Conservation (phyloP, 1,140 invertebrate genomes). For the Penaeus vannamei region DNA sequence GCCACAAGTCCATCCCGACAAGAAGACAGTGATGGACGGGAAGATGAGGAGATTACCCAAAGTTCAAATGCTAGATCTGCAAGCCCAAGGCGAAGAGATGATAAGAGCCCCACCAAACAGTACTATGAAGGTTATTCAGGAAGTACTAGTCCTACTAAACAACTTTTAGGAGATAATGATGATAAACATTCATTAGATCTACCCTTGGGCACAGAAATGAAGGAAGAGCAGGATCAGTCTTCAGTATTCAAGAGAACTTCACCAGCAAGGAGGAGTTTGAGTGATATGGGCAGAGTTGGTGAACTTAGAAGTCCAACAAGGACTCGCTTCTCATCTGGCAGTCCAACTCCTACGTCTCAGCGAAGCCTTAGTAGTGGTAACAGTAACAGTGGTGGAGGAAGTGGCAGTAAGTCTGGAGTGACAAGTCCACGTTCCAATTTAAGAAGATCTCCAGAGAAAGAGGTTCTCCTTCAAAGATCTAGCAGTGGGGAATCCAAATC, state of each 20-base stretch:
- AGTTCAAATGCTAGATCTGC: constrained; percentile 31
- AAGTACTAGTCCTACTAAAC: constrained; percentile 34
- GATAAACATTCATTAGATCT: constrained; percentile 21
- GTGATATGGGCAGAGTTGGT: constrained; percentile 53
- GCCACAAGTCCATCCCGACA: constrained; percentile 68
- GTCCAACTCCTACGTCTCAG: constrained; percentile 34
- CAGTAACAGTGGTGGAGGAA: constrained; percentile 20
- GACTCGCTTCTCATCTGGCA: constrained; percentile 48
- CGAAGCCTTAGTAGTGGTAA: constrained; percentile 46
- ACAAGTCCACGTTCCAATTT: constrained; percentile 28
- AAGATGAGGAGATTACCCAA: constrained; percentile 31
- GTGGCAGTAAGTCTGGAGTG: constrained; percentile 15
- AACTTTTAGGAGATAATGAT: neutral
- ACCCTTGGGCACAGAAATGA: constrained; percentile 3
- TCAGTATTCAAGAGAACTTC: constrained; percentile 49
- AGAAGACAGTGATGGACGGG: constrained; percentile 38
- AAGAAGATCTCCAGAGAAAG: constrained; percentile 41
- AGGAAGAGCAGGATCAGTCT: constrained; percentile 29
- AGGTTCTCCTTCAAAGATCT: constrained; percentile 18
- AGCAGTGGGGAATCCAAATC: constrained; percentile 51
- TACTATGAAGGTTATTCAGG: constrained; percentile 16
- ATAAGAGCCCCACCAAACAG: constrained; percentile 45
- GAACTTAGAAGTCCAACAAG: constrained; percentile 54
- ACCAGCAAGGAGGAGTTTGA: constrained; percentile 53
- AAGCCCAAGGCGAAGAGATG: constrained; percentile 37